A percentile compares a stretch with the other conserved stretches of the same genome.
phyloP scores from a whole-genome alignment of 30 jellyfish, hydroid and myxozoan genomes.

The Cassiopea andromeda region DNA sequence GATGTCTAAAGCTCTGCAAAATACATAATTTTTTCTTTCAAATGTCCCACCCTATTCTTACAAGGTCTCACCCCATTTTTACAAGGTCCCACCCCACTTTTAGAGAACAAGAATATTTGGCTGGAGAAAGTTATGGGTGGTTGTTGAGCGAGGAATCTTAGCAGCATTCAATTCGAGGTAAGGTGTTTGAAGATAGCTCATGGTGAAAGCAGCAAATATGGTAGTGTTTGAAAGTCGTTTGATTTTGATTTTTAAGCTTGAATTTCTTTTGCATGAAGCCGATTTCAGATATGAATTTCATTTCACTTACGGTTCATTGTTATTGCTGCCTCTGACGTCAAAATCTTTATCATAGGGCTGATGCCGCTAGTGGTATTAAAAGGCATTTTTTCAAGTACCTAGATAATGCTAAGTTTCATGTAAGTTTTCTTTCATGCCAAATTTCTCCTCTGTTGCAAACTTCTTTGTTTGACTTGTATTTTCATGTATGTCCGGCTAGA shows the following conservation, averaged over 20 bases:
- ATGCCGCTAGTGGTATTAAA: constrained; percentile 93
- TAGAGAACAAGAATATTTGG: constrained; percentile 92
- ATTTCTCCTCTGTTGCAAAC: neutral
- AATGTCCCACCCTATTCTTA: too few species aligned
- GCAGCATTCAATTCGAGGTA: constrained; percentile 92
- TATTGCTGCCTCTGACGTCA: neutral
- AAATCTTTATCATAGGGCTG: constrained; percentile 78
- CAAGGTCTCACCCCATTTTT: neutral
- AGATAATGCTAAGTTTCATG: constrained; percentile 88
- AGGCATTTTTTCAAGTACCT: constrained; percentile 91
- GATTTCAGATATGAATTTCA: too few species aligned
- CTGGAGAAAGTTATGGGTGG: constrained; percentile 96
- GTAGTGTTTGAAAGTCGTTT: neutral
- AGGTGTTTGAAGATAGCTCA: neutral
- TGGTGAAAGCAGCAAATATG: neutral
- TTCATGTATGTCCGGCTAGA: too few species aligned
- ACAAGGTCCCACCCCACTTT: neutral
- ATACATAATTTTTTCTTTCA: too few species aligned
- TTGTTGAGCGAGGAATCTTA: constrained; percentile 91
- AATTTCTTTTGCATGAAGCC: neutral
- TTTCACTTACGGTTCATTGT: too few species aligned
- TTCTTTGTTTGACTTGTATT: neutral
- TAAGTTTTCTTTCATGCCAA: constrained; percentile 43
- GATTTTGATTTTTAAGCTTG: neutral
- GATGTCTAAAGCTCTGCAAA: too few species aligned